Evolutionary conservation across 2,113 vertebrate species (phyloP), one percentile per base, ranked within the genome.

Genomic region (Echinops telfairi): DNA sequence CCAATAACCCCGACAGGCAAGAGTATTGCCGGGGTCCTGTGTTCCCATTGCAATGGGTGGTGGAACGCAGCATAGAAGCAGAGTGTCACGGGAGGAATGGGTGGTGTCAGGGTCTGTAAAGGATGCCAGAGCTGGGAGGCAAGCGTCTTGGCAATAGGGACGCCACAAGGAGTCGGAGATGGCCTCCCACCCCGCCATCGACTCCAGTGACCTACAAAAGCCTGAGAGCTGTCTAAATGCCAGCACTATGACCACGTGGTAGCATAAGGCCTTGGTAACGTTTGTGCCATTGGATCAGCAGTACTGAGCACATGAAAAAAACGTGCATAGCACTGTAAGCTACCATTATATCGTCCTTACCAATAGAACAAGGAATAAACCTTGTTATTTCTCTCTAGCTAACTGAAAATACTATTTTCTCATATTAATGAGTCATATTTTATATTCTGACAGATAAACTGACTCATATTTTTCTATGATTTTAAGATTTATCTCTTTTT

Each of bases 151-250:
- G 66, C 29, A 31, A 31, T 29, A 31, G 29, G 64, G 8, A 3
- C 58, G 14, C 27, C 27, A 68, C 29, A 23, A 23, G 17, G 25
- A 68, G 66, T 68, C 29, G 4, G 66, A 31, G 8, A 27, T 68
- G 29, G 25, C 66, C 12, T 53, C 6, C 27, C 15, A 68, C 23
- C 5, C 22, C 14, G 23, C 62, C 62, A 64, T 9, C 62, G 7
- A 64, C 62, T 25, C 19, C 83, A 53, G 85, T 1, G 90, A 96
- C 94, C 96, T 92, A 96, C 80, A 98, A 68, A 95, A 96, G 68
- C 0, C 11, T 58, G 87, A 88, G 85, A 94, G 94, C 70, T 94
- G 68, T 93, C 86, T 93, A 60, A 83, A 64, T 33, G 79, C 53
- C 75, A 43, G 79, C 19, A 11, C 84, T 70, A 40, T 77, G 78